Evolutionary conservation across 2,888 invertebrate species (phyloP).

Genomic region (Phymatocera aterrima): DNA sequence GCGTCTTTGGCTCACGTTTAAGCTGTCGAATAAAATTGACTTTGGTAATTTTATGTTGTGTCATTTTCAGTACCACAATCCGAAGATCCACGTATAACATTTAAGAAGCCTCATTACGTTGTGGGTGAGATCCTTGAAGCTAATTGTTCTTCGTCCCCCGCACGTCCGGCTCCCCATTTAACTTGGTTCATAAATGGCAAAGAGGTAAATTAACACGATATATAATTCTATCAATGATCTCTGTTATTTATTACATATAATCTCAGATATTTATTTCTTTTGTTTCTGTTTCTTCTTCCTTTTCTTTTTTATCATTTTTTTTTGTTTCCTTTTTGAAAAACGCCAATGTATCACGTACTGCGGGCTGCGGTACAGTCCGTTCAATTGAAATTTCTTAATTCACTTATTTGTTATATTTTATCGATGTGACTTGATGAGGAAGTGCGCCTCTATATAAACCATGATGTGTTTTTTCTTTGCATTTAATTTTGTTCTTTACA

Average conservation of each 20-base stretch:
- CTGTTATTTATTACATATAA: constrained; percentile 21
- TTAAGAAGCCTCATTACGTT: constrained; percentile 81
- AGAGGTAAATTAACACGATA: constrained; percentile 76
- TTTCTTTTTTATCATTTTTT: not conserved
- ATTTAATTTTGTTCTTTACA: not conserved
- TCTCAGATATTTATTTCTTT: constrained; percentile 8
- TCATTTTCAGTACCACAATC: constrained; percentile 79
- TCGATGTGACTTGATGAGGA: constrained; percentile 11
- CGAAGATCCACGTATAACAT: constrained; percentile 83
- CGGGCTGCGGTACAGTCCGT: not conserved
- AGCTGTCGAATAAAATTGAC: constrained; percentile 21
- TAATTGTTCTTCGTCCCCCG: constrained; percentile 85
- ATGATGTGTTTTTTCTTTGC: constrained; percentile 6
- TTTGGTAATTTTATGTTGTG: constrained; percentile 39
- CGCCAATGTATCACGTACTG: not conserved
- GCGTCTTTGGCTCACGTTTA: not conserved
- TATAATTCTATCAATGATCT: constrained; percentile 37
- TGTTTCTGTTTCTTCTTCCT: not conserved
- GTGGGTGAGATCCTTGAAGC: constrained; percentile 84
- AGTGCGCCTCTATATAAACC: not conserved
- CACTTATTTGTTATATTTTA: not conserved
- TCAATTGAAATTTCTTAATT: not conserved
- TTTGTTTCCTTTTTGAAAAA: not conserved
- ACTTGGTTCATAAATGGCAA: constrained; percentile 87
- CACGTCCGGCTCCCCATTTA: constrained; percentile 84